Percentiles rank a stretch among this genome's conserved stretches.
These are phyloP conservation scores for Esox lucius DNA, from an alignment of 2,797 vertebrate species.

Conservation along the genomic window DNA sequence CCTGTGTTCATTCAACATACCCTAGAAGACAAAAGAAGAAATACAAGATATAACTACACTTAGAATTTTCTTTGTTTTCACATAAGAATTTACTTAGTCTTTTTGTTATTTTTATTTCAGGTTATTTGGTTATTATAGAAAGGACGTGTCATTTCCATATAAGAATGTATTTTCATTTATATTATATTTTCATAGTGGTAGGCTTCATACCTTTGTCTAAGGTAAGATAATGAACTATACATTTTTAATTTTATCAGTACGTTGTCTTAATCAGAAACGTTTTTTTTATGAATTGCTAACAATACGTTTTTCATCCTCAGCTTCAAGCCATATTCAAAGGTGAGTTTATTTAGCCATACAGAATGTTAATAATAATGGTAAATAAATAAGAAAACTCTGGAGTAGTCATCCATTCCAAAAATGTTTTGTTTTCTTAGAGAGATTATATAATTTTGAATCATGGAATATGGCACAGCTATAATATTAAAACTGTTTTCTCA, in stretches of 20 bases:
- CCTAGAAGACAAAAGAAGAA: background rate
- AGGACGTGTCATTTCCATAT: background rate
- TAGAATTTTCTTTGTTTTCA: background rate
- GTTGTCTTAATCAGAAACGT: no score
- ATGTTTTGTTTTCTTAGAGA: background rate
- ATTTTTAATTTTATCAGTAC: background rate
- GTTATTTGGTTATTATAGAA: background rate
- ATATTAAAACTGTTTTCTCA: background rate
- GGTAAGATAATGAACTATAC: background rate
- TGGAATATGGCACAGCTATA: background rate
- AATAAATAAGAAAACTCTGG: background rate
- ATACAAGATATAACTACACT: background rate
- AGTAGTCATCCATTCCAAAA: background rate
- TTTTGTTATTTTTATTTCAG: background rate
- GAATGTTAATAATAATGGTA: background rate
- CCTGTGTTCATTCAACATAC: background rate
- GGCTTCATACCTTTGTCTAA: conserved; percentile 1
- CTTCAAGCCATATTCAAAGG: conserved; percentile 13
- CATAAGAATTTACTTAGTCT: background rate
- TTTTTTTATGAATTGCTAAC: background rate
- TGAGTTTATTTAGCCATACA: conserved; percentile 10
- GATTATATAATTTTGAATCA: background rate
- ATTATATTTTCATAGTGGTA: conserved; percentile 8
- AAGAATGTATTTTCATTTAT: conserved; percentile 8
- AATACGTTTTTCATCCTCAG: conserved; percentile 9